phyloP scores from a whole-genome alignment of 2,797 vertebrate genomes.

The Fundulus diaphanus region DNA sequence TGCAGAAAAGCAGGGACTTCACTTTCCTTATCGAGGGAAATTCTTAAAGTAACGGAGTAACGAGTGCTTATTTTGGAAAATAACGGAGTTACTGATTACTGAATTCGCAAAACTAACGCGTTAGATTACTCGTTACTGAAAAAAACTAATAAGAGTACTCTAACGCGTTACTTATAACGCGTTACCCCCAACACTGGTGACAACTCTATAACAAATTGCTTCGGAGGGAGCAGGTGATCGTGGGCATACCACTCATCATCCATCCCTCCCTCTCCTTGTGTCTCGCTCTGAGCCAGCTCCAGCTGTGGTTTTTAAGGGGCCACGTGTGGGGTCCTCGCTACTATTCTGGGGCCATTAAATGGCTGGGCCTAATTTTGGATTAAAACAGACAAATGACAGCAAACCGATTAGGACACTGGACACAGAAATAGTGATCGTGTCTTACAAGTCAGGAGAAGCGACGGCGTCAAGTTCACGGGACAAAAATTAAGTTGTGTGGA shows the following conservation, averaged over 20 bases:
- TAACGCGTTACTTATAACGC: too few species aligned
- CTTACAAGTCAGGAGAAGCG: neutral
- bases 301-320: conserved; percentile 71
- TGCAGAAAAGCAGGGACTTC: too few species aligned
- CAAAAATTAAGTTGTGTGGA: neutral
- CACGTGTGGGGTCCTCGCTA: conserved; percentile 37
- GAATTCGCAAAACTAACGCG: too few species aligned
- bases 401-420: neutral
- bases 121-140: too few species aligned
- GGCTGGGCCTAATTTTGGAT: conserved; percentile 67
- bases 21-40: too few species aligned
- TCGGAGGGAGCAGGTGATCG: conserved; percentile 74
- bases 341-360: conserved; percentile 68
- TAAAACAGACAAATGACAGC: conserved; percentile 20
- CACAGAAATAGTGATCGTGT: neutral
- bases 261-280: conserved; percentile 35
- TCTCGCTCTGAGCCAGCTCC: conserved; percentile 64
- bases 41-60: too few species aligned
- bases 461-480: neutral
- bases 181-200: too few species aligned
- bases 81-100: too few species aligned
- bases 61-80: too few species aligned
- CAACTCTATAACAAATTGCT: conserved; percentile 80
- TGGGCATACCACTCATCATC: conserved; percentile 55
- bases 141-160: too few species aligned